These are phyloP conservation scores for Dromiciops gliroides DNA, from an alignment of 2,113 vertebrate genomes.

Conservation along the genomic window DNA sequence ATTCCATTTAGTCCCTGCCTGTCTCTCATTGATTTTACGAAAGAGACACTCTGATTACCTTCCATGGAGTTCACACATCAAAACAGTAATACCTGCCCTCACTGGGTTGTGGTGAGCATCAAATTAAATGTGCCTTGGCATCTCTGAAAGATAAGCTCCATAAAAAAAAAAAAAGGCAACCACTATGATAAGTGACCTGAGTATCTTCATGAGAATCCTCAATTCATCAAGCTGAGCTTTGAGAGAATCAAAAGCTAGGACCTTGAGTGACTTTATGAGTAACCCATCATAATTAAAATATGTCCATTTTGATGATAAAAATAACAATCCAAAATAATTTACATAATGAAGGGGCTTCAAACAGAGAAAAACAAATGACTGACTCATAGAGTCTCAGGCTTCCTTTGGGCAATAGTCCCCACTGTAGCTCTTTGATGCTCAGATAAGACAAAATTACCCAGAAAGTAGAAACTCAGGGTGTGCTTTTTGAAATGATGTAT, in stretches of 20 bases:
- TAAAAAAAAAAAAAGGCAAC: not conserved
- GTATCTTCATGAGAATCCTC: not conserved
- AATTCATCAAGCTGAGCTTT: not conserved
- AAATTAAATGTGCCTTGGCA: not conserved
- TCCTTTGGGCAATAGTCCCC: not conserved
- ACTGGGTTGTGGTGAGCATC: not conserved
- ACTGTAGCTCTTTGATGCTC: not conserved
- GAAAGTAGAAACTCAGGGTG: not conserved
- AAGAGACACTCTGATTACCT: not conserved
- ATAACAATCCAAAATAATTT: conserved; percentile 14
- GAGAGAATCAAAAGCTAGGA: not conserved
- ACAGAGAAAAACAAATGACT: not conserved
- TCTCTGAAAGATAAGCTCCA: not conserved
- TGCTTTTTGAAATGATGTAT: not conserved
- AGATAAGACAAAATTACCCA: not conserved
- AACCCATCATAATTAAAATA: conserved; percentile 30
- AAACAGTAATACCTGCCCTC: not conserved
- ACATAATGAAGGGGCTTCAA: not conserved
- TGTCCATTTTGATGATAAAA: conserved; percentile 28
- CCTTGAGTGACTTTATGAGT: not conserved
- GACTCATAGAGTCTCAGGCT: not conserved
- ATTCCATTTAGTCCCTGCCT: not conserved
- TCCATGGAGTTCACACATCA: not conserved
- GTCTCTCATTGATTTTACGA: not conserved
- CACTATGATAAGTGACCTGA: not conserved